Evolutionary conservation across 2,113 vertebrate species (phyloP).

Genomic region (Uria aalge): DNA sequence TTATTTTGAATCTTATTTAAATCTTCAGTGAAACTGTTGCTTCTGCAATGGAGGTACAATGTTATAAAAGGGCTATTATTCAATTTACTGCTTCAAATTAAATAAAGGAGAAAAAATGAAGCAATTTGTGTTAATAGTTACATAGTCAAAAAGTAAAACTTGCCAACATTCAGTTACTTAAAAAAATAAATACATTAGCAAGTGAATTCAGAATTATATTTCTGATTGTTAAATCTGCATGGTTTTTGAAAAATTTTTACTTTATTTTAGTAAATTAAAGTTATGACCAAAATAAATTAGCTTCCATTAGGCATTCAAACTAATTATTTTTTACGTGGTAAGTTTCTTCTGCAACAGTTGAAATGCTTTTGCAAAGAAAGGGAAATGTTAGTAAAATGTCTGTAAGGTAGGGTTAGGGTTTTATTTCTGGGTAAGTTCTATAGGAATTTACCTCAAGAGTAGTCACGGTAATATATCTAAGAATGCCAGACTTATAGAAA

Average conservation of each 20-base stretch:
- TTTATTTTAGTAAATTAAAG: not conserved
- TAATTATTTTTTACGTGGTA: not conserved
- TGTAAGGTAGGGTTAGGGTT: not conserved
- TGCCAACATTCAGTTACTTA: not conserved
- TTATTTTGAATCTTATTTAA: conserved; percentile 28
- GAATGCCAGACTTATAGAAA: not conserved
- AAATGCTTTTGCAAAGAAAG: not conserved
- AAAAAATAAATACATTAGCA: not conserved
- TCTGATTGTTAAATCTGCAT: not conserved
- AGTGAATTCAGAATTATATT: not conserved
- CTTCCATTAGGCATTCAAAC: not conserved
- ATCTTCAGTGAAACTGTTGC: not conserved
- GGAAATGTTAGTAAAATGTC: not conserved
- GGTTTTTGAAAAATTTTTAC: not conserved
- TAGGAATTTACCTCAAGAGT: not conserved
- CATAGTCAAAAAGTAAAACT: not conserved
- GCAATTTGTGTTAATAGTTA: not conserved
- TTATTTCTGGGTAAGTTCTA: not conserved
- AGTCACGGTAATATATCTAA: not conserved
- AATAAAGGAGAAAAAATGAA: not conserved
- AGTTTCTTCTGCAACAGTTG: not conserved
- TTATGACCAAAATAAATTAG: not conserved
- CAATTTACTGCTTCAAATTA: not conserved
- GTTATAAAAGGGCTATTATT: not conserved
- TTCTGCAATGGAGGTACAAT: not conserved